Evolutionary conservation across 2,888 invertebrate species (phyloP), one percentile per base, ranked within the genome.

Genomic region (Hartigia nigra): DNA sequence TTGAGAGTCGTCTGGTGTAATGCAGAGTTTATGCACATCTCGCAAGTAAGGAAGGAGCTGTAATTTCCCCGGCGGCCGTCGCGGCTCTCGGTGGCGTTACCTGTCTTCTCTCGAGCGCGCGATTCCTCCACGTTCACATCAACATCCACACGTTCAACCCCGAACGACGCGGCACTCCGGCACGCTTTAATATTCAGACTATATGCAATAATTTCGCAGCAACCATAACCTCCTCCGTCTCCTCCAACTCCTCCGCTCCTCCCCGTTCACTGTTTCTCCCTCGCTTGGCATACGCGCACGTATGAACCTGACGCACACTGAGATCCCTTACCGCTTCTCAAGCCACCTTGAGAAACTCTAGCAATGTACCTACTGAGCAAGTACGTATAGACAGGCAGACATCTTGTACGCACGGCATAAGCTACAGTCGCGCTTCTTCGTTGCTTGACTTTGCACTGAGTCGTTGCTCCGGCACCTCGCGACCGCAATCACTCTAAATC

Each of bases 31-130:
- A 90, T 91, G 90, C 91, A 90, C 91, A 90, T 90, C 87, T 89
- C 87, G 87, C 86, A 88, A 89, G 88, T 88, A 89, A 89, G 88
- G 88, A 89, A 90, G 89, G 85, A 90, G 88, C 87, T 87, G 89
- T 91, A 91, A 91, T 91, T 91, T 91, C 91, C 91, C 91, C 89
- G 91, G 91, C 91, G 91, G 90, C 90, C 90, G 86, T 88, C 86
- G 87, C 84, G 88, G 86, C 86, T 89, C 88, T 88, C 87, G 86
- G 88, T 90, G 88, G 90, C 90, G 90, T 91, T 90, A 89, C 90
- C 88, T 88, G 88, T 88, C 87, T 82, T 82, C 82, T 81, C 82
- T 79, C 79, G 77, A 78, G 74, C 79, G 77, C 78, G 75, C 79
- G 75, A 78, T 81, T 79, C 79, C 77, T 77, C 74, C 79, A 75